Conservation (phyloP, 2,113 vertebrate genomes). For the Gambusia affinis region DNA sequence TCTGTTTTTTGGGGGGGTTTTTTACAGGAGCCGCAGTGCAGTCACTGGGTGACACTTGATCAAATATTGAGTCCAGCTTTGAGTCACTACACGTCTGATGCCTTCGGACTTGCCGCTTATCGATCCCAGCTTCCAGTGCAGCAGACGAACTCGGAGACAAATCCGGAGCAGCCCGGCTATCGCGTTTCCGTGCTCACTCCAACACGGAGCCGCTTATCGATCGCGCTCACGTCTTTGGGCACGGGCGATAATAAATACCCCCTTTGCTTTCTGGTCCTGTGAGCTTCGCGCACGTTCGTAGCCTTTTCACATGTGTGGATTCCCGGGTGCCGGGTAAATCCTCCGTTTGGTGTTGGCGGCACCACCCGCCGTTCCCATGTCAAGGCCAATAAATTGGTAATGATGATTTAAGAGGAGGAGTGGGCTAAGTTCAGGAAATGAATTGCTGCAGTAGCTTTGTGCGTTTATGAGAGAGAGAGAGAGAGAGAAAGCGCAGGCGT, state of each 20-base stretch:
- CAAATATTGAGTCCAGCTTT: slow-evolving; percentile 21
- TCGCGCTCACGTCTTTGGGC: slow-evolving; percentile 23
- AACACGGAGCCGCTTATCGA: slow-evolving; percentile 54
- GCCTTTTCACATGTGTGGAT: slow-evolving; percentile 31
- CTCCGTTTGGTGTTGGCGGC: slow-evolving; percentile 36
- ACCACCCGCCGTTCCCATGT: slow-evolving; percentile 32
- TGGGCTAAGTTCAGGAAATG: slow-evolving; percentile 37
- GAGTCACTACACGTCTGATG: slow-evolving; percentile 40
- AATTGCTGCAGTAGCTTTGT: slow-evolving; percentile 24
- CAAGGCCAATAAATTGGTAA: too few relatives aligned
- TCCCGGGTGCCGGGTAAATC: slow-evolving; percentile 36
- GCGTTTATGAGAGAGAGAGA: neutral
- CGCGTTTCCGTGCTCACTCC: slow-evolving; percentile 57
- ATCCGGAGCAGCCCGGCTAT: slow-evolving; percentile 41
- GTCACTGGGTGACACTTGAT: slow-evolving; percentile 8
- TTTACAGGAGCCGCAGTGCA: neutral
- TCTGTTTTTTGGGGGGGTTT: too few relatives aligned
- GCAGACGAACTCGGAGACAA: slow-evolving; percentile 48
- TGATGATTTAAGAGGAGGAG: slow-evolving; percentile 37
- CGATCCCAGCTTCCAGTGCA: slow-evolving; percentile 49
- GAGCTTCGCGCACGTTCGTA: slow-evolving; percentile 37
- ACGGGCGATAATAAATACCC: slow-evolving; percentile 55
- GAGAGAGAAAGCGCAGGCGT: too few relatives aligned
- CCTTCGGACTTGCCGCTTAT: slow-evolving; percentile 42
- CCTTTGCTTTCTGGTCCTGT: slow-evolving; percentile 33